Evolutionary conservation across 2,113 vertebrate genomes (phyloP).

Genomic region (Vicugna pacos): DNA sequence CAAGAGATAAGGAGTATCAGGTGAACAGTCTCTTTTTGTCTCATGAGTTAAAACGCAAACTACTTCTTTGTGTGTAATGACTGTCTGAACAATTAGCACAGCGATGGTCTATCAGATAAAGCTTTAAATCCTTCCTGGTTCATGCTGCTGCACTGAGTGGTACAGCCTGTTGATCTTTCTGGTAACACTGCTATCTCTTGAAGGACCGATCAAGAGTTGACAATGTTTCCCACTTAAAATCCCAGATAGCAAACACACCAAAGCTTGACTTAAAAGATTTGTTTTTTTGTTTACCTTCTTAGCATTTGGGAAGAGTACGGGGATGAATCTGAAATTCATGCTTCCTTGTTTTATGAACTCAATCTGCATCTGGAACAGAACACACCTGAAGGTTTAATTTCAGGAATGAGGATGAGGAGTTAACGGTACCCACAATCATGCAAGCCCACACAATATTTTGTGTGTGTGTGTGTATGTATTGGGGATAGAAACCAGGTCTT

Average conservation of each 20-base stretch:
- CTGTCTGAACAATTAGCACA: conserved; percentile 40
- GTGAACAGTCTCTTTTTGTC: conserved; percentile 25
- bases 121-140: background rate
- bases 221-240: conserved; percentile 69
- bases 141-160: background rate
- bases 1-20: conserved; percentile 60
- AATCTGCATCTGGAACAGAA: conserved; percentile 94
- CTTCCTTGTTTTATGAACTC: conserved; percentile 98
- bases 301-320: conserved; percentile 95
- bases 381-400: conserved; percentile 81
- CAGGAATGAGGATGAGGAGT: conserved; percentile 60
- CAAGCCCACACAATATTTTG: background rate
- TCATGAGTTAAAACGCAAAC: conserved; percentile 43
- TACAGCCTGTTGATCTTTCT: conserved; percentile 44
- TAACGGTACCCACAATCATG: background rate
- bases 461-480: too few relatives aligned
- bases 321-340: conserved; percentile 97
- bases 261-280: background rate
- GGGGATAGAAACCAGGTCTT: too few relatives aligned
- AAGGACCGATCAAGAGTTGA: conserved; percentile 31
- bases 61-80: conserved; percentile 1
- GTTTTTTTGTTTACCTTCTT: conserved; percentile 88
- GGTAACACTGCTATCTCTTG: background rate
- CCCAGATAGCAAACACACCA: conserved; percentile 61
- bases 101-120: background rate